Evolutionary conservation across 2,113 vertebrate species (phyloP).

Genomic region (Heterocephalus glaber): DNA sequence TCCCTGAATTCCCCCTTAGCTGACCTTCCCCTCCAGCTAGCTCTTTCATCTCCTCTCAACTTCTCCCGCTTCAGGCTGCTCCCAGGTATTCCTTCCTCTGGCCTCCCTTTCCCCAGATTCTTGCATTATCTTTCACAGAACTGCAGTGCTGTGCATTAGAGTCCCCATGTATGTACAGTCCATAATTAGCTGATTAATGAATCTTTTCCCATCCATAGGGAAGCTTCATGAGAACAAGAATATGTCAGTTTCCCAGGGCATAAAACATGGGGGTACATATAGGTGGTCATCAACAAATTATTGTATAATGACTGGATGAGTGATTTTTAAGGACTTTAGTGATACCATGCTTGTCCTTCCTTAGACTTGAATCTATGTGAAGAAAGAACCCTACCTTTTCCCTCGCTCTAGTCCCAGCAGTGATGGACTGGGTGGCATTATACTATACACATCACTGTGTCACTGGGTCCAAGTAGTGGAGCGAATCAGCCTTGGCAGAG

Average conservation of each 20-base stretch:
- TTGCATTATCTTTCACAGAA: neutral
- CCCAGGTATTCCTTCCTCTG: fast-evolving
- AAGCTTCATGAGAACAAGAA: neutral
- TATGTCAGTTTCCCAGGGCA: neutral
- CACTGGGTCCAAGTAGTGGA: neutral
- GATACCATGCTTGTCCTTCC: neutral
- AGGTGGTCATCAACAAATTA: neutral
- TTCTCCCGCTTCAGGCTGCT: neutral
- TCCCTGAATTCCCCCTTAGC: fast-evolving
- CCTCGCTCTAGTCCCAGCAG: neutral
- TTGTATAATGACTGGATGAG: neutral
- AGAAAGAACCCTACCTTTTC: neutral
- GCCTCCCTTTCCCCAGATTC: neutral
- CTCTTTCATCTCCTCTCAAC: neutral
- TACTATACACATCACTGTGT: neutral
- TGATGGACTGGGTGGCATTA: neutral
- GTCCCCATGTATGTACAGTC: neutral
- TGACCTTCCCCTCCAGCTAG: no score
- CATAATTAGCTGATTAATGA: fast-evolving
- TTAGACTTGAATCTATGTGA: neutral
- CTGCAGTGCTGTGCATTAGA: neutral
- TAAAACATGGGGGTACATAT: neutral
- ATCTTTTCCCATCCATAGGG: neutral
- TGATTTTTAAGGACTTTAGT: neutral
- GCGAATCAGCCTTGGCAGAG: neutral